phyloP scores from a whole-genome alignment of 1,140 invertebrate species.

The Drosophila seguyi region DNA sequence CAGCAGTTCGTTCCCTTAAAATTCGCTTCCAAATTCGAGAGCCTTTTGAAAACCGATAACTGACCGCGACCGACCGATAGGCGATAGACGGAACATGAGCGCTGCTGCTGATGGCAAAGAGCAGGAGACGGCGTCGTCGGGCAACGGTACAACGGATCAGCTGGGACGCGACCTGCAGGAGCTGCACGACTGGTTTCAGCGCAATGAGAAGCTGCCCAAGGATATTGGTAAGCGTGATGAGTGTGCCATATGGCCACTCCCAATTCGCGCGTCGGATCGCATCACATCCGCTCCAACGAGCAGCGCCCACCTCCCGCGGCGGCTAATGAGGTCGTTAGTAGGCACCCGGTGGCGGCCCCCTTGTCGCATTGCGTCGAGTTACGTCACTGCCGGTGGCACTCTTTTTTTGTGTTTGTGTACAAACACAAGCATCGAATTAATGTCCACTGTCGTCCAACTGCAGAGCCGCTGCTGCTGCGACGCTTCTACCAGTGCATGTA shows the following conservation, averaged over 20 bases:
- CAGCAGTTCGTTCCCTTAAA: constrained; percentile 27
- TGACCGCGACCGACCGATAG: constrained; percentile 25
- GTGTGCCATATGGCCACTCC: neutral
- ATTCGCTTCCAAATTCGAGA: constrained; percentile 4
- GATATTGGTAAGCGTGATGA: constrained; percentile 71
- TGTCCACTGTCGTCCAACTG: neutral
- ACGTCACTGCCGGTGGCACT: constrained; percentile 46
- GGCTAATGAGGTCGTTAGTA: constrained; percentile 74
- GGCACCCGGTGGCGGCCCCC: constrained; percentile 30
- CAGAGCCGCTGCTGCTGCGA: constrained; percentile 72
- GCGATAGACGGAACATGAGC: constrained; percentile 37
- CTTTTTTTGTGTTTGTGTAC: neutral
- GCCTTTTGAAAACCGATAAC: constrained; percentile 22
- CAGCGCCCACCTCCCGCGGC: constrained; percentile 13
- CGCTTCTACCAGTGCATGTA: constrained; percentile 86
- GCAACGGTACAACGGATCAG: constrained; percentile 21
- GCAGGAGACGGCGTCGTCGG: neutral
- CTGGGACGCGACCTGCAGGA: constrained; percentile 64
- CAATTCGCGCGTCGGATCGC: neutral
- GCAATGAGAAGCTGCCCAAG: constrained; percentile 75
- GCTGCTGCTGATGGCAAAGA: constrained; percentile 14
- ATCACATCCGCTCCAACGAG: constrained; percentile 22
- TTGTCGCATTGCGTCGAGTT: constrained; percentile 25
- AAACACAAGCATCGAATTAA: constrained; percentile 21
- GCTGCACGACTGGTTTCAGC: constrained; percentile 65